Percentiles rank a stretch among this genome's conserved stretches.
These are phyloP conservation scores for Zaprionus vittiger DNA, from an alignment of 1,140 invertebrate genomes.

Conservation along the genomic window DNA sequence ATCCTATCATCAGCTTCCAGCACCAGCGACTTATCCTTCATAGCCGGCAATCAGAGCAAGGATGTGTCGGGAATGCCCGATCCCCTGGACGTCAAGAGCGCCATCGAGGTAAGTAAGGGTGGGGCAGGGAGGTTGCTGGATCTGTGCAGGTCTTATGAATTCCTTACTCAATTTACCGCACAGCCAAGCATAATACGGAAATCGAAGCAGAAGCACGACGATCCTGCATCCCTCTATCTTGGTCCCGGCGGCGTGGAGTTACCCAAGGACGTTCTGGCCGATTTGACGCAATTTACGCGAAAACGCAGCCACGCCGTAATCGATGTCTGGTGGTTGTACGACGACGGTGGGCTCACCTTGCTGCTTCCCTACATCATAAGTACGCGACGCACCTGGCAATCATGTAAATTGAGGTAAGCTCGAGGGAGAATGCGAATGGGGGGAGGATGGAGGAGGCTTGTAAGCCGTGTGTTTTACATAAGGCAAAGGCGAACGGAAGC, in stretches of 20 bases:
- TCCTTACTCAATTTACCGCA: constrained; percentile 1
- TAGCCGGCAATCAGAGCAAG: constrained; percentile 68
- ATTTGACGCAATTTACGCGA: constrained; percentile 89
- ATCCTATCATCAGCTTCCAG: constrained; percentile 69
- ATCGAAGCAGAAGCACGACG: constrained; percentile 80
- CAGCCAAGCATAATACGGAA: constrained; percentile 79
- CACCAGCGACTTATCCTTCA: constrained; percentile 82
- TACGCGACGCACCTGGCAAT: constrained; percentile 93
- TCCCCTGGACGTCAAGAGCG: constrained; percentile 69
- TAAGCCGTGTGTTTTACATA: constrained; percentile 1
- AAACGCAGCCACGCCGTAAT: constrained; percentile 92
- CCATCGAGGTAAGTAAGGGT: constrained; percentile 36
- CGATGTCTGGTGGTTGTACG: constrained; percentile 99
- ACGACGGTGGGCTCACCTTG: constrained; percentile 94
- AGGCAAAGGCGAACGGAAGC: not conserved
- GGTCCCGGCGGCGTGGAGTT: constrained; percentile 85
- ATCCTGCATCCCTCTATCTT: constrained; percentile 83
- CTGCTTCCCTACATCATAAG: constrained; percentile 95
- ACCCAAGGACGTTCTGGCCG: constrained; percentile 88
- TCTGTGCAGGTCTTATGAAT: not conserved
- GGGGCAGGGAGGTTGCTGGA: constrained; percentile 52
- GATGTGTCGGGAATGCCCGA: constrained; percentile 79
- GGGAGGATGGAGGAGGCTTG: not conserved
- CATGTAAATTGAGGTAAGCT: constrained; percentile 91
- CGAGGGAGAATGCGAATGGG: not conserved